Base-by-base conservation (phyloP, 2,113 vertebrate species). In the Orthonyx spaldingii region DNA sequence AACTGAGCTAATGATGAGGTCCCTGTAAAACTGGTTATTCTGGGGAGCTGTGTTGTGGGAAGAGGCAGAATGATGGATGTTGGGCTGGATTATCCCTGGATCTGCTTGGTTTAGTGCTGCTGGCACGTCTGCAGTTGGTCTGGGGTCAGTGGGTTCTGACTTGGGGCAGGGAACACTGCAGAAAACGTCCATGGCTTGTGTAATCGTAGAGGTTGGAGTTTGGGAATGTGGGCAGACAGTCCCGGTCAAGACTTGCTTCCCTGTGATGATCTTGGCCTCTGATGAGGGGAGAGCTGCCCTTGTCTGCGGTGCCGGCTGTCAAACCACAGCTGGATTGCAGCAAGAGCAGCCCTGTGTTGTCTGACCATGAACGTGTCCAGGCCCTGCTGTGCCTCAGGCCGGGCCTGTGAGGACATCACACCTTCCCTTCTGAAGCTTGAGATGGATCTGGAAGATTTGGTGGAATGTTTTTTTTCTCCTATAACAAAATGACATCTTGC, bases 171-270 rank as follows among this genome's bases (percentile, higher is more conserved):
- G 65, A 35, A 9, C 1, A 1, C 64, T 60, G 61, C 32, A 39
- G 24, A 18, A 65, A 71, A 8, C 0, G 0, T 20, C n/a, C 0
- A 0, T n/a, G n/a, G 50, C 61, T 83, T 61, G 57, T 21, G 41
- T 24, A 39, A 64, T 56, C 0, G 0, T 15, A 59, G 78, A 52
- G 72, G 6, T 1, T 30, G 69, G 68, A 16, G 44, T 47, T 65
- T 52, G 74, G 60, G n/a, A 52, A n/a, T 1, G 20, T 44, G 53
- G 56, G 21, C 46, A 32, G 46, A 6, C 35, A 22, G 44, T n/a
- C 37, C 32, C 3, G 7, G 39, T 46, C 46, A 32, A 61, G 57
- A 33, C 63, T 53, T 52, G 14, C 77, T 47, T 69, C 53, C 28
- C 27, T 24, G 27, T 72, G 4, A 26, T 52, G 44, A 16, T 19